Base-by-base conservation (phyloP, 92 coral and sea anemone species). In the Siderastrea radians region DNA sequence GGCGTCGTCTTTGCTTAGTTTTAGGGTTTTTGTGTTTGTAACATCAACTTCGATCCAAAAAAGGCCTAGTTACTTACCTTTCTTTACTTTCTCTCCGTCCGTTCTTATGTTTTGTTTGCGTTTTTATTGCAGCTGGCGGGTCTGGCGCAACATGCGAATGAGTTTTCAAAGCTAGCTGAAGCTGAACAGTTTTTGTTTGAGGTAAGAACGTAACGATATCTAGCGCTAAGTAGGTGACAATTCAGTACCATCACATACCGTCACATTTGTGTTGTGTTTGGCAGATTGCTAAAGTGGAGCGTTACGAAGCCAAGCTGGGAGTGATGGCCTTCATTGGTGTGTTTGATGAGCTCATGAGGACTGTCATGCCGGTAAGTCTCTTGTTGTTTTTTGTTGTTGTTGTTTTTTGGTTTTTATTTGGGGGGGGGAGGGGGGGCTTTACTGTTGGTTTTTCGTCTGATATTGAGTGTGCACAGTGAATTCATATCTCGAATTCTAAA, bases 171-270 rank as follows among this genome's bases (percentile, higher is more conserved):
- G 85, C 87, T 96, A 74, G 93, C 98, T 46, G 99, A 96, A 77
- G 99, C 99, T 38, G 99, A 96, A 49, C 98, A 96, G 85, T 96
- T 96, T 72, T 89, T 96, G 93, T 96, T 96, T 72, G 93, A 96
- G 91, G 99, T 96, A 74, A 59, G 59, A 7, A 38, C 49, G 19
- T 7, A 5, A 19, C 6, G 15, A 19, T 59, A 14, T 26, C 38
- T 26, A 26, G 38, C 38, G 38, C 38, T 26, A 26, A 26, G 38
- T 26, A 26, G 38, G 38, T 26, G 38, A 26, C 38, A 26, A 26
- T 26, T 26, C 38, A 26, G 0, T 26, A 26, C 38, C 38, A 26
- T 26, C 38, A 26, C 38, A 26, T 26, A 26, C 38, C 38, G 38
- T 26, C 38, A 26, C 38, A 26, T 26, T 54, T 52, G 6, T 68